Base-by-base conservation (phyloP, 2,888 invertebrate genomes). In the Osmoderma eremita region DNA sequence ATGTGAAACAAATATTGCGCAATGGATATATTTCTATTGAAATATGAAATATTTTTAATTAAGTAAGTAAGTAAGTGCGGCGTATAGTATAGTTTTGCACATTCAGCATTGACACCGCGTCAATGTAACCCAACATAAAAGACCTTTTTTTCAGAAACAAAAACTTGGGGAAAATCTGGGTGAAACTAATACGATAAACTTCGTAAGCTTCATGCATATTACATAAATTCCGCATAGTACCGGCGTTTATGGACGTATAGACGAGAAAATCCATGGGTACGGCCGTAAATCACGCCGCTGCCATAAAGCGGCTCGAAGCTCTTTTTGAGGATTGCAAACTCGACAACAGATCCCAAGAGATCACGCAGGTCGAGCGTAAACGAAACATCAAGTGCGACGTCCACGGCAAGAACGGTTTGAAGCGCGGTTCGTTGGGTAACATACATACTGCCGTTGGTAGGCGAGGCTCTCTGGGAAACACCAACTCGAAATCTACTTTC, bases 231-330 rank as follows among this genome's bases (percentile, higher is more conserved):
- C n/a, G 1, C 22, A 22, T 42, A 42, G 17, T 15, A 17, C 10
- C 24, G 17, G 15, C 3, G 18, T 61, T 17, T 45, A 36, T 30
- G 45, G 48, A 17, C 30, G 48, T 10, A 30, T 39, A 22, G 18
- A 48, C 30, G 30, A 45, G 2, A 17, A 30, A 45, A 24, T 45
- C n/a, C 58, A 81, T 82, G 82, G 78, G 78, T 63, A 77, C 79
- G n/a, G 83, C 85, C 45, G 86, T 87, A 67, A 88, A 88, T 79
- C 88, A 89, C 76, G 88, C 87, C 66, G 85, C 87, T 69, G 90
- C 90, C 39, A 88, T 91, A 80, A 88, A 88, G 75, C 88, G 91
- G 74, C 83, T 92, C 76, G 91, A 91, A 78, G 88, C 89, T 49
- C 87, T 92, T 78, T 91, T 92, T 82, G 86, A 85, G 70, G 88